Percentiles rank a stretch among this genome's conserved stretches.
phyloP scores from a whole-genome alignment of 2,113 vertebrate genomes.

The Thalassarche chlororhynchos region DNA sequence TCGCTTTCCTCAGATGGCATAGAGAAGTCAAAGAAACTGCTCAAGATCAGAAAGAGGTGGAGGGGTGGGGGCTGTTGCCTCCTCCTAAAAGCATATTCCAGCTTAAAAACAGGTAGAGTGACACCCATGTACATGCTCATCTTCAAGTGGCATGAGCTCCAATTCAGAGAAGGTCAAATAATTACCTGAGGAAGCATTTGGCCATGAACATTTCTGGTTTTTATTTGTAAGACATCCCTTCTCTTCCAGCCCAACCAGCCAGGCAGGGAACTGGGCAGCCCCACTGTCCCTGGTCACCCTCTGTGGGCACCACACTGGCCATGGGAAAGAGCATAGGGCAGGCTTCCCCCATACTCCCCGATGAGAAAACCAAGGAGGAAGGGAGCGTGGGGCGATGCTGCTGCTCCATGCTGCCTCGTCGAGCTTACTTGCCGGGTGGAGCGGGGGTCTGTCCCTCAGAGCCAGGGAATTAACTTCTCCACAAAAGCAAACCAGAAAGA shows the following conservation, averaged over 20 bases:
- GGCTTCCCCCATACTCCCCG: not conserved
- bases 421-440: not conserved
- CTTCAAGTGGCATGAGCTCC: not conserved
- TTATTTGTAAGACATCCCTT: not conserved
- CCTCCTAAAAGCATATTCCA: not conserved
- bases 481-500: not conserved
- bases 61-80: not conserved
- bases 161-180: not conserved
- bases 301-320: not conserved
- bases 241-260: not conserved
- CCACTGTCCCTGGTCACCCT: not conserved
- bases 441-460: not conserved
- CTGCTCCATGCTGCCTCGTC: fast-evolving
- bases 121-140: fast-evolving
- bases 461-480: not conserved
- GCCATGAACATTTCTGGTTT: not conserved
- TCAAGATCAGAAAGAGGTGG: not conserved
- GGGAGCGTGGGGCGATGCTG: not conserved
- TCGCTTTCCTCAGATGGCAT: not conserved
- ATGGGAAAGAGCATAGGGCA: not conserved
- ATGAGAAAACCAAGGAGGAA: not conserved
- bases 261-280: not conserved
- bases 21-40: not conserved
- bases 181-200: not conserved
- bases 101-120: not conserved